Base-by-base conservation (phyloP, 2,797 vertebrate species). In the Hippocampus kuda region DNA sequence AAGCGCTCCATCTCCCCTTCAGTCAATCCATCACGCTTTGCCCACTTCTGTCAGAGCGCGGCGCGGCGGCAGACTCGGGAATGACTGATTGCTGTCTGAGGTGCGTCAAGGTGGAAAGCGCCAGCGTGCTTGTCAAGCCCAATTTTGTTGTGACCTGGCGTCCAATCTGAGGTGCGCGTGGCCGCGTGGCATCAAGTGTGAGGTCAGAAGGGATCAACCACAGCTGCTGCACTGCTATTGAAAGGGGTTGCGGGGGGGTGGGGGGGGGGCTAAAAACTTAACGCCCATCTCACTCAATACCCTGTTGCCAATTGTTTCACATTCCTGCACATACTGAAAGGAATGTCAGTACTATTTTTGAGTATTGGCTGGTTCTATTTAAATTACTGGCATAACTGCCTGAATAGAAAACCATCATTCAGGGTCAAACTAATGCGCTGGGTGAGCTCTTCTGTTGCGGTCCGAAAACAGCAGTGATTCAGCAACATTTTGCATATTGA, bases 71-170 rank as follows among this genome's bases (percentile, higher is more conserved):
- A 54, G 72, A 79, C 81, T 79, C 38, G 60, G 72, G 79, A 86
- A 84, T 87, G 88, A 89, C 83, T 85, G 84, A 89, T 88, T 63
- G 80, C 67, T 61, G 68, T 79, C 74, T 75, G 74, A 77, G 77
- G 69, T 75, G 80, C 49, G 65, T 26, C 56, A 74, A 79, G 79
- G 75, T 72, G 77, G 77, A 77, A 30, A 80, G 65, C 71, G 79
- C 79, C 80, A 84, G 82, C 84, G 84, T 48, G 75, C 75, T 67
- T 15, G 85, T 89, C 85, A 84, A 70, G 89, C 86, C 83, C 41
- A 0, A 72, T 74, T 78, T 69, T 72, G 7, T 56, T 1, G 6
- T 82, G 81, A 89, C 88, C 88, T 89, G 83, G 85, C 78, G 81
- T 80, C 85, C 80, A 70, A 78, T 76, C 75, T 77, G 73, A 20